Conservation (phyloP, 2,888 invertebrate species). For the Eilema sororculum region DNA sequence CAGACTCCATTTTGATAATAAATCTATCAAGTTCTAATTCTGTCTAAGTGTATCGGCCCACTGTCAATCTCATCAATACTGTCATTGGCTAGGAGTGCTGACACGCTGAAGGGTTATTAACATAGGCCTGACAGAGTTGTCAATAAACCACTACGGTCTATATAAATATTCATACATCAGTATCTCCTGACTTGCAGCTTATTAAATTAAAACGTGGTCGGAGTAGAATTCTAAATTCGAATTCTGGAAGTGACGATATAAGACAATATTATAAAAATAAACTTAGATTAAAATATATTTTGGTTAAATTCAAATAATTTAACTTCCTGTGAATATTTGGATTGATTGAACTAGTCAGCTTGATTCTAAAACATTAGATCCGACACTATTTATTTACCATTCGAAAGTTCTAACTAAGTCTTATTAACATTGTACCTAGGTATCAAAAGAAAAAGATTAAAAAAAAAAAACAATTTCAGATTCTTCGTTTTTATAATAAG, state of each 20-base stretch:
- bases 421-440: no score
- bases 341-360: no score
- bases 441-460: not conserved
- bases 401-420: not conserved
- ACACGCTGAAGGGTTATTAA: constrained; percentile 50
- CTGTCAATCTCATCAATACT: constrained; percentile 56
- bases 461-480: not conserved
- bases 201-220: constrained; percentile 31
- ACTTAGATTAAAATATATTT: not conserved
- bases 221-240: not conserved
- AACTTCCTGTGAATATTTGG: not conserved
- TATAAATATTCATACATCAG: constrained; percentile 46
- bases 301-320: no score
- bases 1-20: constrained; percentile 27
- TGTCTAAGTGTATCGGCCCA: constrained; percentile 17
- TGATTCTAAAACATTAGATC: not conserved
- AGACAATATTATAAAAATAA: not conserved
- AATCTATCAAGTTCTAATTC: constrained; percentile 30
- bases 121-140: constrained; percentile 52
- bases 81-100: constrained; percentile 46
- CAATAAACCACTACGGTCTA: constrained; percentile 40
- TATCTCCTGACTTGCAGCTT: constrained; percentile 23
- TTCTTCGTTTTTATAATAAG: not conserved
- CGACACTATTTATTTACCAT: not conserved
- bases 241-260: not conserved